These are phyloP conservation scores for Aphidius colemani DNA, from an alignment of 2,888 invertebrate species.

Conservation along the genomic window DNA sequence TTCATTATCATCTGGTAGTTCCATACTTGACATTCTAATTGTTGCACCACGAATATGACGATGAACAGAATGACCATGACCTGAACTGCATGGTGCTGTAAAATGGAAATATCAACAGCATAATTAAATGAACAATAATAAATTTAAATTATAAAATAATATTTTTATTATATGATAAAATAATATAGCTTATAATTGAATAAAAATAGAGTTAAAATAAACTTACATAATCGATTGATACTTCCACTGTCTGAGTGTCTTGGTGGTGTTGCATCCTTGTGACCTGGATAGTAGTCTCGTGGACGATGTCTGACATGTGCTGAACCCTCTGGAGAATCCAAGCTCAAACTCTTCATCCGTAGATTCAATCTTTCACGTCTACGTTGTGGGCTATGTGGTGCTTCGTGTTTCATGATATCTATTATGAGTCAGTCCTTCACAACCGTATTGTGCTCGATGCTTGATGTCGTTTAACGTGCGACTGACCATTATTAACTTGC, in stretches of 20 bases:
- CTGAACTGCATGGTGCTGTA: conserved; percentile 82
- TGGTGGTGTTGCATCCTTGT: conserved; percentile 54
- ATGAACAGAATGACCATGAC: conserved; percentile 65
- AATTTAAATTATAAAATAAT: too few relatives aligned
- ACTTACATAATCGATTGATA: conserved; percentile 57
- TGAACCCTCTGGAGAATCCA: conserved; percentile 94
- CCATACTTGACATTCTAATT: conserved; percentile 91
- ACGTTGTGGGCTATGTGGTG: conserved; percentile 85
- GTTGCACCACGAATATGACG: conserved; percentile 80
- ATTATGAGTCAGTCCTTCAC: conserved; percentile 40
- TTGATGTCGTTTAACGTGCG: conserved; percentile 41
- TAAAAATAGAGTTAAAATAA: too few relatives aligned
- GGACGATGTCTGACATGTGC: conserved; percentile 80
- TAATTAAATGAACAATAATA: too few relatives aligned
- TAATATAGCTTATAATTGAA: too few relatives aligned
- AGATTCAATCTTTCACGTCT: conserved; percentile 94
- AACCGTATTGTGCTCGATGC: conserved; percentile 38
- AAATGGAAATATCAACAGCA: too few relatives aligned
- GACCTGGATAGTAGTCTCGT: conserved; percentile 56
- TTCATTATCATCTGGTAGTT: conserved; percentile 86
- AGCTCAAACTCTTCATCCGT: conserved; percentile 95
- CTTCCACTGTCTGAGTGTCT: conserved; percentile 57
- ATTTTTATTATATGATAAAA: too few relatives aligned
- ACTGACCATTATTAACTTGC: conserved; percentile 20
- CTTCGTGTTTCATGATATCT: conserved; percentile 64